Conservation (phyloP, 2,888 invertebrate species). For the Esperia sulphurella region DNA sequence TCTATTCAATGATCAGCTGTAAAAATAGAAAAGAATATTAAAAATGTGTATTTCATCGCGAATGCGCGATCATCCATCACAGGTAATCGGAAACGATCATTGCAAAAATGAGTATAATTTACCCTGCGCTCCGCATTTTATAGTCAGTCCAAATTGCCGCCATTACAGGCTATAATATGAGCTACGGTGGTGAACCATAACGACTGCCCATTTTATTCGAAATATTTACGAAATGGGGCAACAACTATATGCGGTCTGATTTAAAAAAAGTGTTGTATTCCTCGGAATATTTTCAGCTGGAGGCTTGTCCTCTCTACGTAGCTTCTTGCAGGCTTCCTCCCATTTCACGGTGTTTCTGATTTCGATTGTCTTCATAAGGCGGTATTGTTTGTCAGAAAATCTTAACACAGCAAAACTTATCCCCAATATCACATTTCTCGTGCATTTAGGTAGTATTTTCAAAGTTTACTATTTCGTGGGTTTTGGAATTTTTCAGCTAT, state of each 20-base stretch:
- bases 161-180: conserved; percentile 55
- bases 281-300: too few species aligned
- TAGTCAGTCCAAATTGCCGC: conserved; percentile 14
- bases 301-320: conserved; percentile 46
- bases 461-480: too few species aligned
- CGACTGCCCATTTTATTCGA: not conserved
- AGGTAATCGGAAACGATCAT: conserved; percentile 73
- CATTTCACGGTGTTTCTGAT: conserved; percentile 43
- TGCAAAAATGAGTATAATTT: conserved; percentile 69
- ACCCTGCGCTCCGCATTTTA: conserved; percentile 12
- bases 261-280: too few species aligned
- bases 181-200: conserved; percentile 47
- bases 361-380: conserved; percentile 56
- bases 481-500: too few species aligned
- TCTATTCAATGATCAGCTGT: not conserved
- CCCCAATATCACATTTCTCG: too few species aligned
- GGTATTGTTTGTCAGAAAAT: conserved; percentile 54
- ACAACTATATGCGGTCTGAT: conserved; percentile 27
- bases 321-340: conserved; percentile 38
- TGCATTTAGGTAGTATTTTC: too few species aligned
- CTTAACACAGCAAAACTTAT: conserved; percentile 55
- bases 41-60: conserved; percentile 32
- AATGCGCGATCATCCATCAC: conserved; percentile 56
- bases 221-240: conserved; percentile 38
- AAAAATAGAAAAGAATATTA: not conserved